These are phyloP conservation scores for Aegithalos caudatus DNA, from an alignment of 2,113 vertebrate species.

Conservation along the genomic window DNA sequence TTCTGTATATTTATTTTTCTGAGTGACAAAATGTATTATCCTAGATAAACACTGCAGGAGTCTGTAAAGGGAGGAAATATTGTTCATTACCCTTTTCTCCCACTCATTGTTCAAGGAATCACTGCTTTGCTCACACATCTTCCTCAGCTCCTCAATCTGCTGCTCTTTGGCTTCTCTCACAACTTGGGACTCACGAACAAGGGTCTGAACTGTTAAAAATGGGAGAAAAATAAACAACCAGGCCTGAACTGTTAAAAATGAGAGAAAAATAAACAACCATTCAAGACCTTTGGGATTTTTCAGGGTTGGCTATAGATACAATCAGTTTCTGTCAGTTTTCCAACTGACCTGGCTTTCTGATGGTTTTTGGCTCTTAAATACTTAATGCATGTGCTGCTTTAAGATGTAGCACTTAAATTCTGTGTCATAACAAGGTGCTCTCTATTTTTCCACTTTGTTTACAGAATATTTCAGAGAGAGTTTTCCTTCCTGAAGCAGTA, in stretches of 20 bases:
- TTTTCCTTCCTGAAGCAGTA: not conserved
- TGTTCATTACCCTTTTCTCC: slow-evolving; percentile 87
- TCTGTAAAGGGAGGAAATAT: not conserved
- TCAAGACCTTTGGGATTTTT: not conserved
- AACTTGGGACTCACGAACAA: slow-evolving; percentile 88
- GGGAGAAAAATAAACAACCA: slow-evolving; percentile 19
- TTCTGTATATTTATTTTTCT: not conserved
- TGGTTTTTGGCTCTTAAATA: not conserved
- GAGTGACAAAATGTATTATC: not conserved
- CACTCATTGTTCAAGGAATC: slow-evolving; percentile 89
- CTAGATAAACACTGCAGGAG: not conserved
- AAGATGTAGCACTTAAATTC: not conserved
- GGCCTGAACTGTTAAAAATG: slow-evolving; percentile 85
- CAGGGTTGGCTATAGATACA: not conserved
- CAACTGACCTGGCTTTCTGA: not conserved
- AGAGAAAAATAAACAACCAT: slow-evolving; percentile 22
- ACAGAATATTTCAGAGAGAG: not conserved
- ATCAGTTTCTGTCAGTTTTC: not conserved
- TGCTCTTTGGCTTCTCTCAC: slow-evolving; percentile 89
- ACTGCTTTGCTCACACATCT: slow-evolving; percentile 85
- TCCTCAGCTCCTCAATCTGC: slow-evolving; percentile 92
- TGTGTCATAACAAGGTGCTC: not conserved
- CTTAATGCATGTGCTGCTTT: not conserved
- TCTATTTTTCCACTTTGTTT: not conserved
- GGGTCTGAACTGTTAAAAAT: slow-evolving; percentile 86